Percentiles rank a stretch among this genome's conserved stretches.
These are phyloP conservation scores for Enteromius anoplus DNA, from an alignment of 2,797 vertebrate genomes.

Conservation along the genomic window DNA sequence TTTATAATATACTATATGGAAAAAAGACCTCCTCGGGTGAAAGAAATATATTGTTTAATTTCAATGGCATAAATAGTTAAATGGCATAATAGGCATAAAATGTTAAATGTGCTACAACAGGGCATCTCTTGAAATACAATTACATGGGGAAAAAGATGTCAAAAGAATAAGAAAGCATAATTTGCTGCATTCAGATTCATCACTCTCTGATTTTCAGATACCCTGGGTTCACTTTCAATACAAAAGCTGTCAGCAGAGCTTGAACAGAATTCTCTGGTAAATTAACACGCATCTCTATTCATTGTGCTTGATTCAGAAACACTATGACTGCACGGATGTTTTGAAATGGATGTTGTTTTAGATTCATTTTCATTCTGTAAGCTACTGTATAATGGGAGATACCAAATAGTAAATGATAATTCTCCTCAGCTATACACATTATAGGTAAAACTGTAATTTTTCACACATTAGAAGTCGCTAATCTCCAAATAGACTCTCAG, in stretches of 20 bases:
- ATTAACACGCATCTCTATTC: slow-evolving; percentile 41
- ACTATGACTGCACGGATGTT: slow-evolving; percentile 9
- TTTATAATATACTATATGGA: background rate
- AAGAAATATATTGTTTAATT: background rate
- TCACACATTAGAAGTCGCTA: slow-evolving; percentile 11
- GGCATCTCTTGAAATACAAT: slow-evolving; percentile 27
- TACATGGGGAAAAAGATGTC: background rate
- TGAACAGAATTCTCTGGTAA: slow-evolving; percentile 27
- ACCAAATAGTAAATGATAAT: background rate
- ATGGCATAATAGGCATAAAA: too few species aligned
- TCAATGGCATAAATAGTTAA: background rate
- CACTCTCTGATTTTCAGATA: slow-evolving; percentile 28
- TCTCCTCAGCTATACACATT: background rate
- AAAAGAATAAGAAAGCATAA: slow-evolving; percentile 49
- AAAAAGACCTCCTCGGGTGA: background rate
- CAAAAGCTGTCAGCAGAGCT: slow-evolving; percentile 25
- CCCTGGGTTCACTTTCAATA: slow-evolving; percentile 25
- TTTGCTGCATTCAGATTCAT: slow-evolving; percentile 31
- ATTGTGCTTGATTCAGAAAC: slow-evolving; percentile 50
- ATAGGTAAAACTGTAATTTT: background rate
- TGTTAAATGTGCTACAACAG: slow-evolving; percentile 5
- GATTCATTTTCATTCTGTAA: slow-evolving; percentile 18
- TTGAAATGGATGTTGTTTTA: slow-evolving; percentile 10
- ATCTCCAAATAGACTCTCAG: slow-evolving; percentile 4
- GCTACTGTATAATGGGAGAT: background rate